Evolutionary conservation across 2,113 vertebrate genomes (phyloP), one percentile per base, ranked within the genome.

Genomic region (Anoplopoma fimbria): DNA sequence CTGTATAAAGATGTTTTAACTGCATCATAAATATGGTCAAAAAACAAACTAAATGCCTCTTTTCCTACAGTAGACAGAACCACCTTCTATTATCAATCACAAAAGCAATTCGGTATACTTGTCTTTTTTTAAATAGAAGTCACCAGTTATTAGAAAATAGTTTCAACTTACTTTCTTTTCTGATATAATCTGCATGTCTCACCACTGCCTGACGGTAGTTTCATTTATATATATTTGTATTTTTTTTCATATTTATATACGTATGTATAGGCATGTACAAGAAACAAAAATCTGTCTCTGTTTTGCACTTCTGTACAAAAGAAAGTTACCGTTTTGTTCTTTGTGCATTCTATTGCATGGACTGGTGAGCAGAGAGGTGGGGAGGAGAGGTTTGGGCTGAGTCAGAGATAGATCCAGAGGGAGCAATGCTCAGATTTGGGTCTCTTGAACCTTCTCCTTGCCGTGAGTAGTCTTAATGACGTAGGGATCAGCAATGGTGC

Each of bases 401-500:
- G 91, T 94, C 92, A 86, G 75, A 85, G 75, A 92, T 93, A 95
- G 63, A 93, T 91, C 92, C 88, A 88, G 27, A 80, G 40, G 40
- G 67, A 87, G 85, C 49, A 49, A 76, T 61, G 71, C 73, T 98
- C 96, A 99, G 92, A 99, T 99, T 94, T 99, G 98, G 85, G 98
- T 99, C 94, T 99, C 98, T 96, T 99, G 98, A 92, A 99, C 98
- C 94, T 98, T 99, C 89, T 99, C 98, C 94, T 99, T 99, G 90
- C 96, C 92, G 75, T 99, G 97, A 95, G 96, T 96, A 93, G 97
- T 97, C 94, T 97, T 97, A 92, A 97, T 96, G 88, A 96, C 73
- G 67, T 96, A 98, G 91, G 97, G 95, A 92, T 99, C 98, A 42
- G 96, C 93, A 81, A 98, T 96, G 87, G 95, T 94, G 89, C 93